Base-by-base conservation (phyloP, 1,140 invertebrate species). In the Cylas formicarius region DNA sequence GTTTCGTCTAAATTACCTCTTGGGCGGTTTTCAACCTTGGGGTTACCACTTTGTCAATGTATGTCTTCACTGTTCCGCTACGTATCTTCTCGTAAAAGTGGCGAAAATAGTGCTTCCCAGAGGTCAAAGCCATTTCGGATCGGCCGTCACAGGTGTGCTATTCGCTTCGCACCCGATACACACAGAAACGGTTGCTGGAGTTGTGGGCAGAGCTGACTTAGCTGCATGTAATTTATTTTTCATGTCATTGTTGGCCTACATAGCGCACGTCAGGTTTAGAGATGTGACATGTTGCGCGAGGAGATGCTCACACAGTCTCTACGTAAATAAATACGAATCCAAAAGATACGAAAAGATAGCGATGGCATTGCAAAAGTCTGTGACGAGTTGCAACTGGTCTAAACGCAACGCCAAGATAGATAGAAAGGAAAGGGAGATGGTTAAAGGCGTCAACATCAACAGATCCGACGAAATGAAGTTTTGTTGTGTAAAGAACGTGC, bases 161-260 rank as follows among this genome's bases (percentile, higher is more conserved):
- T 98, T 97, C 71, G 90, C 94, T 24, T 81, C 88, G 0, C 95
- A 98, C 72, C 95, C 95, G 9, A 84, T 98, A 50, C 95, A 98
- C 68, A 91, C 89, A 14, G 94, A 97, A 69, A 90, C 93, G 0
- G 93, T 97, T 8, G 90, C 92, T 3, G 91, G 92, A 6, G 81
- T 97, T 31, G 93, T 97, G 4, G 94, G 46, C 4, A 76, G 93
- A 54, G 94, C 94, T 3, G 95, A 98, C 68, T 72, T 96, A 11
- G 79, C 91, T 7, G 88, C 90, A 13, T 90, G 90, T 59, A 81
- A 94, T 49, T 86, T 96, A 67, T 94, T 88, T 59, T 75, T 97
- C 32, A 67, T 86, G 20, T 83, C 90, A 50, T 86, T 97, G 58
- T 73, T 94, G 37, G 74, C 80, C 13, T 92, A 91, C 65, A 73